These are phyloP conservation scores for Orestias chungarensis DNA, from an alignment of 2,797 vertebrate species.

Conservation along the genomic window DNA sequence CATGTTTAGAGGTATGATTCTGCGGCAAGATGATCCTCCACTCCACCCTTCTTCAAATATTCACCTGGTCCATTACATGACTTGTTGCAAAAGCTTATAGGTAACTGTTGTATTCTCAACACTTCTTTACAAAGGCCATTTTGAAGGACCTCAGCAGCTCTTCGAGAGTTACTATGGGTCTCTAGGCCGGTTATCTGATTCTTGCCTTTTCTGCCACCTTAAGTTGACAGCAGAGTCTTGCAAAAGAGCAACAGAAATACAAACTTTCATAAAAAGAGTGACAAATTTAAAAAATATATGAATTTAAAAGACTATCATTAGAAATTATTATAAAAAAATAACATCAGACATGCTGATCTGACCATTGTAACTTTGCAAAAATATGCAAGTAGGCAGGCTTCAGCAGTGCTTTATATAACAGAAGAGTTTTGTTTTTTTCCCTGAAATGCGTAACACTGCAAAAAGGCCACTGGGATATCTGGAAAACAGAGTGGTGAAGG, in stretches of 20 bases:
- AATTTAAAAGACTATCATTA: background rate
- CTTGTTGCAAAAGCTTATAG: background rate
- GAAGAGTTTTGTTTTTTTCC: slow-evolving; percentile 64
- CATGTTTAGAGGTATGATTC: background rate
- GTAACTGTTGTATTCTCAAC: background rate
- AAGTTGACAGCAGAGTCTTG: background rate
- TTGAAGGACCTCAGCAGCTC: background rate
- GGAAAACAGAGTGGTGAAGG: slow-evolving; percentile 53
- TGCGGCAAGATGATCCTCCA: background rate
- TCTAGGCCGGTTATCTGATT: background rate
- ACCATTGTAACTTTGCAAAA: background rate
- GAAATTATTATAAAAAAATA: background rate
- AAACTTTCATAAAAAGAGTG: background rate
- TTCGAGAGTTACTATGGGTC: background rate
- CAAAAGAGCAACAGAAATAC: no score
- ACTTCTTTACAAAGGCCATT: background rate
- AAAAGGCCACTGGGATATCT: slow-evolving; percentile 66
- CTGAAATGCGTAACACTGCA: slow-evolving; percentile 69
- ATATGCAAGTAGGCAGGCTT: slow-evolving; percentile 49
- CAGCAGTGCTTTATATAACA: slow-evolving; percentile 66
- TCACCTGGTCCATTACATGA: background rate
- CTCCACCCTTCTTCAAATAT: background rate
- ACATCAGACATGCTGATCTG: background rate
- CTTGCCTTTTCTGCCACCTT: background rate
- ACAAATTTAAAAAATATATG: background rate